Conservation (phyloP, 2,888 invertebrate genomes). For the Spisula subtruncata region DNA sequence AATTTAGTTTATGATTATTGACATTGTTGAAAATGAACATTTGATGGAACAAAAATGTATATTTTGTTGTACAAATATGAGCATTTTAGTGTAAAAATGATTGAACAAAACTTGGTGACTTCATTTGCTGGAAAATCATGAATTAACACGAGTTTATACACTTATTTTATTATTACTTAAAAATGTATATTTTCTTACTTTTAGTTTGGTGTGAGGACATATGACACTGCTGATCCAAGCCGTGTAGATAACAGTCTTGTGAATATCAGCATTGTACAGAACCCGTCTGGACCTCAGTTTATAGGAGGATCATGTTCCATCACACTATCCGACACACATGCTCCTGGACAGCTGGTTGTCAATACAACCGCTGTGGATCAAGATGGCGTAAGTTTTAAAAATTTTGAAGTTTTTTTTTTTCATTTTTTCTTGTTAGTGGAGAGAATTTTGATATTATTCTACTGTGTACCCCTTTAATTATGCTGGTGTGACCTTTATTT, state of each 20-base stretch:
- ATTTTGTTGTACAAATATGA: no score
- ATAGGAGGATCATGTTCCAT: conserved; percentile 70
- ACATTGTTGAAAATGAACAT: background rate
- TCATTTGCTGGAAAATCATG: no score
- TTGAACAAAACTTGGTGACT: no score
- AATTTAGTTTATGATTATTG: background rate
- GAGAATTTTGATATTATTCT: no score
- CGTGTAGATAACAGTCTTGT: conserved; percentile 79
- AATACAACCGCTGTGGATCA: conserved; percentile 78
- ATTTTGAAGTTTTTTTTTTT: background rate
- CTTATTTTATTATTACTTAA: no score
- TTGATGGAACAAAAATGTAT: background rate
- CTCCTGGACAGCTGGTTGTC: conserved; percentile 76
- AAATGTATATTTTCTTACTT: conserved; percentile 30
- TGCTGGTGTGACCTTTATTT: no score
- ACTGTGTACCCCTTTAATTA: no score
- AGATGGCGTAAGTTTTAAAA: conserved; percentile 69
- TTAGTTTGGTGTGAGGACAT: conserved; percentile 80
- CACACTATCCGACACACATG: conserved; percentile 75
- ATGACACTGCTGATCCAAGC: conserved; percentile 78
- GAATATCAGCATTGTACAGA: conserved; percentile 79
- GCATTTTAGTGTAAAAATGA: no score
- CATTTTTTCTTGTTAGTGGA: no score
- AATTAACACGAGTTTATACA: no score
- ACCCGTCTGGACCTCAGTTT: conserved; percentile 84